These are phyloP conservation scores for Anguilla pacifica DNA, from an alignment of 2,797 vertebrate genomes.

Conservation along the genomic window DNA sequence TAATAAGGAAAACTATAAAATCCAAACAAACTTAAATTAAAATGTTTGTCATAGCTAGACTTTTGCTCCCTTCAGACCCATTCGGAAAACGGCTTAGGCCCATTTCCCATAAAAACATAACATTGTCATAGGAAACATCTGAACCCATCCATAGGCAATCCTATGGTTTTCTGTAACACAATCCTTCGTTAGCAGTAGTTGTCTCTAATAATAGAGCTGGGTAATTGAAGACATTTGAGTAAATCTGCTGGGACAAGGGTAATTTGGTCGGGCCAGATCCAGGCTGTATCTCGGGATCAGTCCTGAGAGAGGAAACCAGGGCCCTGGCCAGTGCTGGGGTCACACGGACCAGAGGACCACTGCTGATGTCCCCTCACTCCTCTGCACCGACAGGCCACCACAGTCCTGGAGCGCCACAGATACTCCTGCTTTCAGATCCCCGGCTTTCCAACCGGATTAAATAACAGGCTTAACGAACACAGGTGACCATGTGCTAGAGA, in stretches of 20 bases:
- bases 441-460: neutral
- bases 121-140: neutral
- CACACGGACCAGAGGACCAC: neutral
- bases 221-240: slow-evolving; percentile 27
- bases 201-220: slow-evolving; percentile 19
- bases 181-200: slow-evolving; percentile 21
- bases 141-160: neutral
- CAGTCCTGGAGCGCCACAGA: neutral
- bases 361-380: neutral
- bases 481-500: neutral
- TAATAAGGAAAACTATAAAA: neutral
- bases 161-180: slow-evolving; percentile 11
- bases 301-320: neutral
- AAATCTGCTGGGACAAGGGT: slow-evolving; percentile 13
- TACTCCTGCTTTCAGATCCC: neutral
- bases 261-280: slow-evolving; percentile 20
- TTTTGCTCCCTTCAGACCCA: neutral
- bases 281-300: neutral
- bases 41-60: neutral
- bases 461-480: neutral
- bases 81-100: neutral
- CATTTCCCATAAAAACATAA: slow-evolving; percentile 9
- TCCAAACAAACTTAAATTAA: slow-evolving; percentile 8
- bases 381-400: neutral
- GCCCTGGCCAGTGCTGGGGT: neutral